Conservation (phyloP, 2,797 vertebrate genomes). For the Sebastes taczanowskii region DNA sequence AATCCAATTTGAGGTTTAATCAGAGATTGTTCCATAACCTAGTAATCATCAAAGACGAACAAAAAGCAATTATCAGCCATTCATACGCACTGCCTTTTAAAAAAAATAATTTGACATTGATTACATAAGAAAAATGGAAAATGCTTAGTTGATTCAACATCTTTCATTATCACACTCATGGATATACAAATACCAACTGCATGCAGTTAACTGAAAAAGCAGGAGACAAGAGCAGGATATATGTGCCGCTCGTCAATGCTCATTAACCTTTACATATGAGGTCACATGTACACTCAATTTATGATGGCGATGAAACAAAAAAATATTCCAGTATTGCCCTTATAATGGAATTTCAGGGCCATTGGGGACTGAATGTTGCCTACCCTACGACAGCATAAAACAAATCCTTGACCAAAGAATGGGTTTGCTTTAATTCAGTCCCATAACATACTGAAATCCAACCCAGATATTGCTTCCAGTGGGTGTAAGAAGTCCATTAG, state of each 20-base stretch:
- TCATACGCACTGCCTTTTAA: constrained; percentile 60
- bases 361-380: constrained; percentile 29
- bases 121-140: constrained; percentile 74
- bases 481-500: constrained; percentile 61
- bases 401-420: constrained; percentile 60
- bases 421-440: constrained; percentile 56
- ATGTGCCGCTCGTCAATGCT: constrained; percentile 28
- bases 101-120: constrained; percentile 56
- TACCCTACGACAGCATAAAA: constrained; percentile 36
- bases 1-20: constrained; percentile 79
- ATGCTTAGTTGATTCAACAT: constrained; percentile 58
- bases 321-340: constrained; percentile 39
- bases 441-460: constrained; percentile 46
- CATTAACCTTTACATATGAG: constrained; percentile 31
- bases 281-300: constrained; percentile 31
- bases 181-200: constrained; percentile 47
- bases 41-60: constrained; percentile 74
- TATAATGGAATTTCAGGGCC: constrained; percentile 50
- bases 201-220: constrained; percentile 27
- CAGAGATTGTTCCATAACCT: constrained; percentile 69
- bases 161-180: constrained; percentile 37
- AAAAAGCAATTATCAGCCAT: constrained; percentile 78
- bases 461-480: constrained; percentile 40
- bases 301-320: constrained; percentile 38
- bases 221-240: constrained; percentile 39